Percentiles rank a stretch among this genome's conserved stretches.
Conservation (phyloP, 2,113 vertebrate species). For the Seriola aureovittata region DNA sequence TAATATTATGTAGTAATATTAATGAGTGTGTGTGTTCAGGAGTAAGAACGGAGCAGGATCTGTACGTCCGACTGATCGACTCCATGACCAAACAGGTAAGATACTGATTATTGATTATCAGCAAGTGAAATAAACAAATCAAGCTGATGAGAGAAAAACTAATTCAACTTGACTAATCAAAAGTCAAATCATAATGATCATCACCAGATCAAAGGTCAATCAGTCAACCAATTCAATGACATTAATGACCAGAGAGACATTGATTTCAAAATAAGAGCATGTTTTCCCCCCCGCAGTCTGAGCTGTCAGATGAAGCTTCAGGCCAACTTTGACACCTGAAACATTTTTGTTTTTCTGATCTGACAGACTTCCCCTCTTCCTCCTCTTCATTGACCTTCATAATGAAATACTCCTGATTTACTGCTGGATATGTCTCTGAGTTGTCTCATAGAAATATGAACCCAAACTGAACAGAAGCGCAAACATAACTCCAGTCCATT, state of each 20-base stretch:
- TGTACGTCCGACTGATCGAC: constrained; percentile 75
- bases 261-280: too few relatives aligned
- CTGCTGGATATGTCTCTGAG: too few relatives aligned
- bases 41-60: constrained; percentile 73
- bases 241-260: neutral
- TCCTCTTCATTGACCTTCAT: too few relatives aligned
- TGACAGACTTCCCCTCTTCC: neutral
- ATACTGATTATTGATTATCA: neutral
- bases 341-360: neutral
- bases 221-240: neutral
- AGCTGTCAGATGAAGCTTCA: too few relatives aligned
- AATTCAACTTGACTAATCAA: neutral
- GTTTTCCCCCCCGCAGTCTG: too few relatives aligned
- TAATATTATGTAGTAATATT: too few relatives aligned
- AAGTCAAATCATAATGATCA: too few relatives aligned
- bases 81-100: constrained; percentile 78
- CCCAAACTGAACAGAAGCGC: too few relatives aligned
- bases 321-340: neutral
- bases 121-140: too few relatives aligned
- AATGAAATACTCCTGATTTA: too few relatives aligned
- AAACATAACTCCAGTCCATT: too few relatives aligned
- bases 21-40: constrained; percentile 47
- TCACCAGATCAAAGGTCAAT: neutral
- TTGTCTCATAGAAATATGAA: too few relatives aligned
- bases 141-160: neutral